A percentile compares a stretch with the other conserved stretches of the same genome.
Conservation (phyloP, 2,888 invertebrate genomes). For the Clitarchus hookeri region DNA sequence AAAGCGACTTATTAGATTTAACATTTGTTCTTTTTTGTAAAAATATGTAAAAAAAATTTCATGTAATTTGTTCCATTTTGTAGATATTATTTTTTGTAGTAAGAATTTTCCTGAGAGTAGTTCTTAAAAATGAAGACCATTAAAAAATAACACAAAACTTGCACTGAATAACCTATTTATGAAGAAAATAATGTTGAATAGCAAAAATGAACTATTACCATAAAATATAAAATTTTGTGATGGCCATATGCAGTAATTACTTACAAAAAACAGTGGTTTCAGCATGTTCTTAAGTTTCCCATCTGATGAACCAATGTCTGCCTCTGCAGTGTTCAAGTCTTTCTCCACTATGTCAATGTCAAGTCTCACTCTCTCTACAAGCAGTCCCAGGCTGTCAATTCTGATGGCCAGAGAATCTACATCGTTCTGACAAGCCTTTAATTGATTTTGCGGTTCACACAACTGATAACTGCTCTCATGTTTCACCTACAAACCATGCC, state of each 20-base stretch:
- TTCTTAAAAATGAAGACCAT: too few species aligned
- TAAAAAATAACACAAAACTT: too few species aligned
- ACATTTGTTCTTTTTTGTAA: too few species aligned
- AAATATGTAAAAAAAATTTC: too few species aligned
- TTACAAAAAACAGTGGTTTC: constrained; percentile 61
- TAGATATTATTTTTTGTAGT: too few species aligned
- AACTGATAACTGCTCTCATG: not conserved
- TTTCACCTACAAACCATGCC: not conserved
- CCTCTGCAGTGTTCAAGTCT: constrained; percentile 64
- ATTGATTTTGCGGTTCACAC: not conserved
- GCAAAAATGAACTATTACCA: too few species aligned
- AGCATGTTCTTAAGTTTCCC: constrained; percentile 63
- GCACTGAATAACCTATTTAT: too few species aligned
- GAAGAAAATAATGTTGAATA: too few species aligned
- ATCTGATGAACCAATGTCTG: constrained; percentile 62
- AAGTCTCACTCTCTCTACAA: constrained; percentile 61
- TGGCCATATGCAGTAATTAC: not conserved
- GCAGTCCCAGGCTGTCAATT: constrained; percentile 60
- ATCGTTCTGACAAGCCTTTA: not conserved
- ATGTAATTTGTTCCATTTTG: too few species aligned
- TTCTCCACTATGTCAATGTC: constrained; percentile 61
- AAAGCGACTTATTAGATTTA: too few species aligned
- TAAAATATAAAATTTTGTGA: too few species aligned
- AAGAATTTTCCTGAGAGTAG: too few species aligned
- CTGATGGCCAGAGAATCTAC: constrained; percentile 44